Evolutionary conservation across 2,797 vertebrate species (phyloP).

Genomic region (Poliocrania exsul): DNA sequence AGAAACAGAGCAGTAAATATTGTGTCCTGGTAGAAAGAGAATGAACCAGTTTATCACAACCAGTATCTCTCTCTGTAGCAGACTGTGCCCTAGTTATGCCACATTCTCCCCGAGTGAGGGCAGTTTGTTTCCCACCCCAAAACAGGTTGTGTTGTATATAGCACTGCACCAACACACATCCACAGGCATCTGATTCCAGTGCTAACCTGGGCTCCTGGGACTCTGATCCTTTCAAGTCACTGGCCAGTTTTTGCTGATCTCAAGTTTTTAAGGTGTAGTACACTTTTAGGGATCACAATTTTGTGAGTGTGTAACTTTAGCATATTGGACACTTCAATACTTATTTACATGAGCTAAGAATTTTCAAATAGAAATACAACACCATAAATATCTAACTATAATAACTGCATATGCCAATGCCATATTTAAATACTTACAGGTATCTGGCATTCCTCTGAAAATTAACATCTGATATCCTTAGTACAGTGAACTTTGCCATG

Average conservation of each 20-base stretch:
- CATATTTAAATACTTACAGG: background rate
- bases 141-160: background rate
- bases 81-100: background rate
- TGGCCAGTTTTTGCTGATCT: background rate
- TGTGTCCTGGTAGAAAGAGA: background rate
- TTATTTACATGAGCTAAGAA: background rate
- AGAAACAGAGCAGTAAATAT: background rate
- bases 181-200: background rate
- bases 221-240: background rate
- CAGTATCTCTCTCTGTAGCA: background rate
- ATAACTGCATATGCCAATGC: background rate
- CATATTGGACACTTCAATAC: background rate
- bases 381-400: background rate
- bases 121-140: background rate
- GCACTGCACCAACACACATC: background rate
- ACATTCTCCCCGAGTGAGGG: background rate
- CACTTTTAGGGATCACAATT: background rate
- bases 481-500: background rate
- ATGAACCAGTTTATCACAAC: background rate
- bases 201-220: background rate
- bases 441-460: background rate
- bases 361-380: background rate
- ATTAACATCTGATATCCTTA: background rate
- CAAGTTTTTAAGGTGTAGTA: background rate
- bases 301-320: background rate